Base-by-base conservation (phyloP, 2,888 invertebrate species). In the Zygogramma bicolorata region DNA sequence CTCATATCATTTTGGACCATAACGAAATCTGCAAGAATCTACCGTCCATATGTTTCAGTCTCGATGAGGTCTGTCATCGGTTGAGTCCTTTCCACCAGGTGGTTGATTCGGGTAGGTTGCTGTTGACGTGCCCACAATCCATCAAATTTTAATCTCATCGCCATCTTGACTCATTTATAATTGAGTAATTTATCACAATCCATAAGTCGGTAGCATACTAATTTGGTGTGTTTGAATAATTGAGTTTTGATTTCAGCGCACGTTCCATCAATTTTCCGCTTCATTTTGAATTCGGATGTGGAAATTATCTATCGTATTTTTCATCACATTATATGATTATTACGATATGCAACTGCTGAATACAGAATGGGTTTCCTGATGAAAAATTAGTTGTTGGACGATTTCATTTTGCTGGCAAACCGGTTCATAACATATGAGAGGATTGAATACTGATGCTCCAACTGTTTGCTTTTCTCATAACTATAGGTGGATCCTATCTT, bases 91-190 rank as follows among this genome's bases (percentile, higher is more conserved):
- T 69, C 38, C 61, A 71, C 77, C 80, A 80, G 79, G 78, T 80
- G 80, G 74, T 74, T 79, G 80, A 80, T 79, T 72, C 70, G 74
- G 80, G 80, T 80, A 63, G 65, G 68, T 63, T 63, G 67, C 65
- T 59, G 65, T 66, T 69, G 70, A 75, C 70, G 72, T 68, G 74
- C 68, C 68, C 66, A 75, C 75, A 69, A 78, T 78, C 75, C 76
- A 78, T 80, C 79, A 80, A 75, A 77, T 65, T 73, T 73, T 79
- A 77, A 77, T 78, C 79, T 75, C 75, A 75, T 78, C 75, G 73
- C 69, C 62, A 73, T 74, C 72, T 77, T 75, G 71, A 66, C 73
- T 65, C 61, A 70, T 67, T 68, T 49, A 58, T 72, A 77, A 78
- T 75, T 73, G 68, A 65, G 62, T 76, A 78, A 77, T 77, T 77